These are phyloP conservation scores for Stomatorhinus walkeri DNA, from an alignment of 2,797 vertebrate species.

Conservation along the genomic window DNA sequence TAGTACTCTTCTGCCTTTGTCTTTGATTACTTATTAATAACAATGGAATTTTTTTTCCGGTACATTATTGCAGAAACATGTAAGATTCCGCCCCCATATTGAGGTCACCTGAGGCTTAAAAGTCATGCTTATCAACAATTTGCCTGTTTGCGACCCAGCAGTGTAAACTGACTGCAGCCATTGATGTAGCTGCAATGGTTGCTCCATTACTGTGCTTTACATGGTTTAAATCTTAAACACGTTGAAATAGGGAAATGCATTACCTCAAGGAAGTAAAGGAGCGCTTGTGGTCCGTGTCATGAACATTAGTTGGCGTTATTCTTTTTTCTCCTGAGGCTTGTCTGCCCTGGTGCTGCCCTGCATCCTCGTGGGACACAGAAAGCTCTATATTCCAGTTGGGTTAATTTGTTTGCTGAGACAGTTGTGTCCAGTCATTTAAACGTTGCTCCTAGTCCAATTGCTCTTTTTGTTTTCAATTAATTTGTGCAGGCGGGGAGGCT, in stretches of 20 bases:
- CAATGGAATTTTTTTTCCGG: not conserved
- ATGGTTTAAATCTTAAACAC: not conserved
- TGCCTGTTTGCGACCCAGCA: not conserved
- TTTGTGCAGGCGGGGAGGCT: not conserved
- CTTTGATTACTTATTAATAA: not conserved
- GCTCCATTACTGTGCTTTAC: too few relatives aligned
- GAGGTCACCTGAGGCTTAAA: not conserved
- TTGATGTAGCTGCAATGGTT: not conserved
- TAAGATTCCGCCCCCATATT: not conserved
- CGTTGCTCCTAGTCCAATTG: not conserved
- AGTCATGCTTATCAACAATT: not conserved
- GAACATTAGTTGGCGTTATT: not conserved
- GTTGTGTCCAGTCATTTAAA: not conserved
- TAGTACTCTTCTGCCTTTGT: not conserved
- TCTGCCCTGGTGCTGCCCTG: not conserved
- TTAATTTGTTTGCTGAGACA: not conserved
- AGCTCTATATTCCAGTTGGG: not conserved
- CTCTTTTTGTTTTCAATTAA: constrained; percentile 3
- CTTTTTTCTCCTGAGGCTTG: not conserved
- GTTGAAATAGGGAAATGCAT: not conserved
- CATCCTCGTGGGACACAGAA: not conserved
- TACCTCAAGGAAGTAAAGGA: not conserved
- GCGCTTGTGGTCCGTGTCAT: not conserved
- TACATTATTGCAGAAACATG: not conserved
- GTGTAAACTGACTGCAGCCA: not conserved